Evolutionary conservation across 2,113 vertebrate species (phyloP).

Genomic region (Proterorhinus semilunaris): DNA sequence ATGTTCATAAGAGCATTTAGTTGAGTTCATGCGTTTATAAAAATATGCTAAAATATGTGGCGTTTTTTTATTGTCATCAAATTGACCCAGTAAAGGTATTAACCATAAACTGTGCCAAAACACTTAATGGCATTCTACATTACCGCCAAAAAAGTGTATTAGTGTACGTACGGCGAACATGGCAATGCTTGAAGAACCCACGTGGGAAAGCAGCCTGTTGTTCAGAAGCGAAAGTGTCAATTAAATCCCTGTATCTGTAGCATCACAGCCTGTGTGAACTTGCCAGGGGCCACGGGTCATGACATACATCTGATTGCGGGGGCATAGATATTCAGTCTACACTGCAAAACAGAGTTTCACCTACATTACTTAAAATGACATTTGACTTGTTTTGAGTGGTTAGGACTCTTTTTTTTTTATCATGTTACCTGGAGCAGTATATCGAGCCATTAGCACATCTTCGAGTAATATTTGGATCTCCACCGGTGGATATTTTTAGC

Average conservation of each 20-base stretch:
- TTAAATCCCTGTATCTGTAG: constrained; percentile 5
- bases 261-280: constrained; percentile 2
- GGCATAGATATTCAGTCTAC: background rate
- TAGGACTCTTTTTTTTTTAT: background rate
- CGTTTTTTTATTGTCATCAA: too few species aligned
- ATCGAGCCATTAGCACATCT: too few species aligned
- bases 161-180: constrained; percentile 18
- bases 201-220: constrained; percentile 9
- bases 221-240: constrained; percentile 26
- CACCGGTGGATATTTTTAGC: too few species aligned
- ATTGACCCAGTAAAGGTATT: too few species aligned
- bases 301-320: background rate
- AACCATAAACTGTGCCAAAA: too few species aligned
- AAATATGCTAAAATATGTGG: too few species aligned
- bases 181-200: constrained; percentile 5
- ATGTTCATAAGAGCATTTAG: too few species aligned
- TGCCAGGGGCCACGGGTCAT: constrained; percentile 16
- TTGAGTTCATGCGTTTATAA: too few species aligned
- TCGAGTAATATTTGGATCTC: too few species aligned
- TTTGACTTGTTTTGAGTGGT: background rate
- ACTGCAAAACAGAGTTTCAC: background rate
- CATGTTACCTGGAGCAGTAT: too few species aligned
- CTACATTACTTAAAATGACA: background rate
- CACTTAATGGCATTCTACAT: background rate
- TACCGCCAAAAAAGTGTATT: constrained; percentile 10